Base-by-base conservation (phyloP, 2,888 invertebrate genomes). In the Arge pagana region DNA sequence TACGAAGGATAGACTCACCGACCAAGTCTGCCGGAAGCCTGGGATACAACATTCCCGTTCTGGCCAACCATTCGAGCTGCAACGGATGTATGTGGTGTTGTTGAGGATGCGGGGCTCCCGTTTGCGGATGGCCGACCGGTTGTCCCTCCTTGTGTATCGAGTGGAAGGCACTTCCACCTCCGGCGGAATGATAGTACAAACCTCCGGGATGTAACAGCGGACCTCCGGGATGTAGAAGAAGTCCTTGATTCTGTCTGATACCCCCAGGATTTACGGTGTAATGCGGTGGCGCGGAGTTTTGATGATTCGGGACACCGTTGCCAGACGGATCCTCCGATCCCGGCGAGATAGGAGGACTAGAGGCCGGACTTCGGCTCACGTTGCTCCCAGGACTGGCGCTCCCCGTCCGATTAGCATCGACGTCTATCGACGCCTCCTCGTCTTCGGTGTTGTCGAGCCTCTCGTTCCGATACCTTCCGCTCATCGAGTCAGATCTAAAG, bases 31-130 rank as follows among this genome's bases (percentile, higher is more conserved):
- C 70, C 0, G 93, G 92, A 68, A 93, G 83, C 71, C 94, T 81
- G 33, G 93, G 93, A 71, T 94, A 94, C 61, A 94, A 85, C 91
- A 95, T 93, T 18, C 94, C 94, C 3, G 93, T 90, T 64, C 94
- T 84, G 4, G 95, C 93, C 57, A 95, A 80, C 88, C 94, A 94
- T 76, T 95, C 95, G 58, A 93, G 81, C 76, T 90, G 90, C 80
- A 89, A 86, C 30, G 75, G 72, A 62, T 75, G 73, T 52, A 75
- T 73, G 65, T 89, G 89, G 64, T 89, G 89, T 28, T 89, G 81
- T 28, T 72, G 75, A 53, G 77, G 77, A 66, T 77, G 77, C 37
- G 82, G 80, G 64, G 82, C 71, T 50, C 60, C 39, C 59, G 58
- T 33, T 50, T 70, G 72, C 43, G 64, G 66, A 54, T 74, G 72